Percentiles rank a stretch among this genome's conserved stretches.
Evolutionary conservation across 2,888 invertebrate species (phyloP).

Genomic region (Drosophila planitibia): DNA sequence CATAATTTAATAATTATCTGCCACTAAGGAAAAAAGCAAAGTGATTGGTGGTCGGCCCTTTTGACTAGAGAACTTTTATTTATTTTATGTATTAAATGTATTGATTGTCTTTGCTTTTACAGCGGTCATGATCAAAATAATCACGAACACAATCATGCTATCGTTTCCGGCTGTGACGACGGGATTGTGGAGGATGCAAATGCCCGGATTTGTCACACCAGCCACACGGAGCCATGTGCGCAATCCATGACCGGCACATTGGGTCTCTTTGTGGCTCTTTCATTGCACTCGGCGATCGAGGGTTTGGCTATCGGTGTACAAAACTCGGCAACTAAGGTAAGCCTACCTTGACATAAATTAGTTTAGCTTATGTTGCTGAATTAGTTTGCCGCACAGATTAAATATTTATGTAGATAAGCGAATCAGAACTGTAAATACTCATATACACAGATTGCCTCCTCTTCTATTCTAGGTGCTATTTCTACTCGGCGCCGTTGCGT

Average conservation of each 20-base stretch:
- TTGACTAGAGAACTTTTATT: background rate
- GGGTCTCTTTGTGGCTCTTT: slow-evolving; percentile 90
- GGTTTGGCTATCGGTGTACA: slow-evolving; percentile 94
- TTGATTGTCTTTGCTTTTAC: slow-evolving; percentile 18
- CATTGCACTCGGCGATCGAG: slow-evolving; percentile 92
- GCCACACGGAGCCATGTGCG: slow-evolving; percentile 89
- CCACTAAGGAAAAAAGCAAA: background rate
- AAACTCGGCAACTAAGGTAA: slow-evolving; percentile 88
- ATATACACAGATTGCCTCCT: slow-evolving; percentile 26
- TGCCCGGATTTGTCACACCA: slow-evolving; percentile 88
- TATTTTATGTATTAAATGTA: background rate
- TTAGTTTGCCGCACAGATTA: slow-evolving; percentile 43
- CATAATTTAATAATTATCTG: background rate
- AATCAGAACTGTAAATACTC: slow-evolving; percentile 25
- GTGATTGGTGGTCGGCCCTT: background rate
- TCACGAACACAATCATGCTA: slow-evolving; percentile 14
- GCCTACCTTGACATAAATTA: slow-evolving; percentile 41
- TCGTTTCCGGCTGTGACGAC: slow-evolving; percentile 63
- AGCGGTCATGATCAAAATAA: slow-evolving; percentile 46
- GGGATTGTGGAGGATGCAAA: slow-evolving; percentile 77
- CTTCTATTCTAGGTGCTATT: slow-evolving; percentile 87
- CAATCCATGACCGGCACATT: slow-evolving; percentile 88
- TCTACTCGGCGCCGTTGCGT: slow-evolving; percentile 89
- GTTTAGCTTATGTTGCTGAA: slow-evolving; percentile 24
- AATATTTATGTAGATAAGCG: slow-evolving; percentile 66